Evolutionary conservation across 1,140 invertebrate species (phyloP).

Genomic region (Drosophila biarmipes): DNA sequence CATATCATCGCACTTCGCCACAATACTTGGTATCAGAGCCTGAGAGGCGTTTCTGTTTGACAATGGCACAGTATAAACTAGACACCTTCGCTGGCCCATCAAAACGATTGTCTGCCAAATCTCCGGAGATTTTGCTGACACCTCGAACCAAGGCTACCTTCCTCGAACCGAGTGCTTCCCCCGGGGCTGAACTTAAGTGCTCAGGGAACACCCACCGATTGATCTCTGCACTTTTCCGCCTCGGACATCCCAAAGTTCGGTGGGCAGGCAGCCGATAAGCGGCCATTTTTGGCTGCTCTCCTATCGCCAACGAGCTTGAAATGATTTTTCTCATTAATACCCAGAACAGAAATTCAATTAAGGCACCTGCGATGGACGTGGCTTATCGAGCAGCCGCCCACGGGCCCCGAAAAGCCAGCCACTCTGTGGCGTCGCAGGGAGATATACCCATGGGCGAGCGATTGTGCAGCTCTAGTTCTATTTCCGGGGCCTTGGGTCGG

Average conservation of each 20-base stretch:
- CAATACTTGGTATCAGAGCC: too few species aligned
- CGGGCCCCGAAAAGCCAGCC: not conserved
- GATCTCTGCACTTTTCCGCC: constrained; percentile 14
- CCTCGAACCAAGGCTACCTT: not conserved
- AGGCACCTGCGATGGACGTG: constrained; percentile 50
- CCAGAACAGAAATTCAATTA: constrained; percentile 50
- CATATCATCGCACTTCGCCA: too few species aligned
- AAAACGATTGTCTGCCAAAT: not conserved
- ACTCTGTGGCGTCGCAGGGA: not conserved
- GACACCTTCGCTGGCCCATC: not conserved
- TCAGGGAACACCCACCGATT: constrained; percentile 3
- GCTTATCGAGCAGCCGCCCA: constrained; percentile 34
- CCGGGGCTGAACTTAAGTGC: not conserved
- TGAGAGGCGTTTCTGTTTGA: too few species aligned
- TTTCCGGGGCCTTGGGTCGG: constrained; percentile 12
- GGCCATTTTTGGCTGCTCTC: constrained; percentile 27
- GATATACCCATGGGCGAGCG: constrained; percentile 3
- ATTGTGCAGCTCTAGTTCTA: constrained; percentile 21
- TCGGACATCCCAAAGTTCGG: constrained; percentile 45
- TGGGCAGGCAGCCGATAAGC: constrained; percentile 14
- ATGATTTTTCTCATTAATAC: constrained; percentile 60
- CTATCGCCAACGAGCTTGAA: constrained; percentile 25
- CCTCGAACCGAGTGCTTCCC: constrained; percentile 8
- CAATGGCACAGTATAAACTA: too few species aligned
- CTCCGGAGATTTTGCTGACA: not conserved